Conservation (phyloP, 2,888 invertebrate genomes). For the Drosophila histrio region DNA sequence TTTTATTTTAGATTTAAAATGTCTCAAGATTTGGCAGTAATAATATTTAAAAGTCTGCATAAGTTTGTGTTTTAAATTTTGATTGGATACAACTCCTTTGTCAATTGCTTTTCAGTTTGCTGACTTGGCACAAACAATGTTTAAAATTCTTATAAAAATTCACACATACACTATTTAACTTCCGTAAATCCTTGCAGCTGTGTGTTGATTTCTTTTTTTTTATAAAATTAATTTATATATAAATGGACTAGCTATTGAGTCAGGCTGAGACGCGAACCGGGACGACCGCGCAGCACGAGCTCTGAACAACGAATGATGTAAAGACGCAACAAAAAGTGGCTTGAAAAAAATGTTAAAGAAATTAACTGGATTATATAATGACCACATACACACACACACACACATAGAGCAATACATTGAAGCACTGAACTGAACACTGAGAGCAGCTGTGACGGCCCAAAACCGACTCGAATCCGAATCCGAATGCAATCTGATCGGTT, state of each 20-base stretch:
- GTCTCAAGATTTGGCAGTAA: not conserved
- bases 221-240: not conserved
- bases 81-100: no score
- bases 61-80: not conserved
- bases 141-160: not conserved
- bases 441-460: slow-evolving; percentile 31
- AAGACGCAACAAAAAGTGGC: slow-evolving; percentile 55
- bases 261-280: slow-evolving; percentile 46
- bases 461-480: slow-evolving; percentile 43
- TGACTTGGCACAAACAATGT: not conserved
- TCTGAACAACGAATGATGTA: slow-evolving; percentile 70
- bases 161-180: slow-evolving; percentile 7
- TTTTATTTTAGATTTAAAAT: not conserved
- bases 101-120: not conserved
- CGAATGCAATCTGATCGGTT: slow-evolving; percentile 76
- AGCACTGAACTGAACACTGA: slow-evolving; percentile 10
- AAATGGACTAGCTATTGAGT: not conserved
- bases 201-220: not conserved
- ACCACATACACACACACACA: slow-evolving; percentile 34
- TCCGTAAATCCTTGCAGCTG: slow-evolving; percentile 3
- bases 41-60: not conserved
- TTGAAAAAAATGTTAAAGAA: slow-evolving; percentile 74
- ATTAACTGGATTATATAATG: slow-evolving; percentile 80
- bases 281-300: slow-evolving; percentile 64
- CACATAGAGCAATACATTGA: slow-evolving; percentile 3